Evolutionary conservation across 2,888 invertebrate species (phyloP).

Genomic region (Ophonus ardosiacus): DNA sequence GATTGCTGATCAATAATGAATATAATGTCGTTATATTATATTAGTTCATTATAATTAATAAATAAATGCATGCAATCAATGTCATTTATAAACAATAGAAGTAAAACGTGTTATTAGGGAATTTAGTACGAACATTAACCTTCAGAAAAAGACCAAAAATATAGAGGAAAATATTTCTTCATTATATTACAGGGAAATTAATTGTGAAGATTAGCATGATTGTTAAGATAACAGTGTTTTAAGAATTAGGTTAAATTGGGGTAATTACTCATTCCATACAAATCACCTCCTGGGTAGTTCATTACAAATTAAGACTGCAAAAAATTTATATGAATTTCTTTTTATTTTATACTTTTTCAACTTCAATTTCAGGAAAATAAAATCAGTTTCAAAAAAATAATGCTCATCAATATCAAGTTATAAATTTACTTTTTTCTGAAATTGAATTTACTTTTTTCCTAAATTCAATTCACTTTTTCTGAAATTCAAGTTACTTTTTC

Average conservation of each 20-base stretch:
- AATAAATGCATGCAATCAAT: background rate
- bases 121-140: background rate
- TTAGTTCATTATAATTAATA: too few species aligned
- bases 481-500: too few species aligned
- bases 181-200: conserved; percentile 11
- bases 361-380: too few species aligned
- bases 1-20: background rate
- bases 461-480: too few species aligned
- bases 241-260: conserved; percentile 42
- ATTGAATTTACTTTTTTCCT: background rate
- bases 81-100: background rate
- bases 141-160: background rate
- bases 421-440: too few species aligned
- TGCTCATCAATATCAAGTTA: too few species aligned
- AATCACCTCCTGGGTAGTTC: conserved; percentile 9
- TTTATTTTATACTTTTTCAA: background rate
- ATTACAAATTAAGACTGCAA: background rate
- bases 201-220: conserved; percentile 25
- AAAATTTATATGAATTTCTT: background rate
- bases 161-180: background rate
- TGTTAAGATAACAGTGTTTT: conserved; percentile 40
- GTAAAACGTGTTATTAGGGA: background rate
- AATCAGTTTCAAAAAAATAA: too few species aligned
- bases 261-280: conserved; percentile 16
- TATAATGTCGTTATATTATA: too few species aligned